Evolutionary conservation across 2,888 invertebrate species (phyloP).

Genomic region (Hirtodrosophila cameraria): DNA sequence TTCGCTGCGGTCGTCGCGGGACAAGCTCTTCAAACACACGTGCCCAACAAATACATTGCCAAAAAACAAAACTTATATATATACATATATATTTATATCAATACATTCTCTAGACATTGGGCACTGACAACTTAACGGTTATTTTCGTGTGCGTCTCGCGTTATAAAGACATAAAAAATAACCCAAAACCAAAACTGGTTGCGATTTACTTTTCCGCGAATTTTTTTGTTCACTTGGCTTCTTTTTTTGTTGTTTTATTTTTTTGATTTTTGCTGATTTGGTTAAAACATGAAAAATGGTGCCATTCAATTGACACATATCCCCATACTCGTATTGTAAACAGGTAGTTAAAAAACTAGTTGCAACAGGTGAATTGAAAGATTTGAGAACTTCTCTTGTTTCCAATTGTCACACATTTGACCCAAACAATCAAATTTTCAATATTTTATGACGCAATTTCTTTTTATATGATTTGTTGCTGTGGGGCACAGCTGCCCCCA

Average conservation of each 20-base stretch:
- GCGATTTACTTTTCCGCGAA: constrained; percentile 56
- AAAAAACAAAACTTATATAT: constrained; percentile 7
- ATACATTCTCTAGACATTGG: constrained; percentile 21
- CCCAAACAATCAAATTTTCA: no score
- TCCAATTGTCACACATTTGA: background rate
- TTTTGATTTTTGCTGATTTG: constrained; percentile 58
- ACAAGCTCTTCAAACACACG: constrained; percentile 42
- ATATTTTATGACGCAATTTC: constrained; percentile 4
- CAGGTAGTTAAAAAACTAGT: constrained; percentile 24
- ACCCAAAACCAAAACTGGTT: constrained; percentile 50
- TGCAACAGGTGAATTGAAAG: constrained; percentile 23
- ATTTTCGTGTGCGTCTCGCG: constrained; percentile 32
- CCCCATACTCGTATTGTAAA: constrained; percentile 15
- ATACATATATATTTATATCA: background rate
- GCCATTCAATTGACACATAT: constrained; percentile 68
- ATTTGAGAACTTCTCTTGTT: no score
- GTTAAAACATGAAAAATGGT: constrained; percentile 55
- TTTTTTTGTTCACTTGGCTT: constrained; percentile 27
- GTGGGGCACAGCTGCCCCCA: constrained; percentile 38
- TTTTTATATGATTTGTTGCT: background rate
- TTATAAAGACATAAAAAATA: constrained; percentile 32
- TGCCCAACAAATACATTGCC: constrained; percentile 31
- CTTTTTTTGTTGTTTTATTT: constrained; percentile 6
- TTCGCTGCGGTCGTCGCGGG: constrained; percentile 11
- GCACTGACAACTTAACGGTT: constrained; percentile 55